Conservation (phyloP, 2,888 invertebrate species). For the Octonoba sinensis region DNA sequence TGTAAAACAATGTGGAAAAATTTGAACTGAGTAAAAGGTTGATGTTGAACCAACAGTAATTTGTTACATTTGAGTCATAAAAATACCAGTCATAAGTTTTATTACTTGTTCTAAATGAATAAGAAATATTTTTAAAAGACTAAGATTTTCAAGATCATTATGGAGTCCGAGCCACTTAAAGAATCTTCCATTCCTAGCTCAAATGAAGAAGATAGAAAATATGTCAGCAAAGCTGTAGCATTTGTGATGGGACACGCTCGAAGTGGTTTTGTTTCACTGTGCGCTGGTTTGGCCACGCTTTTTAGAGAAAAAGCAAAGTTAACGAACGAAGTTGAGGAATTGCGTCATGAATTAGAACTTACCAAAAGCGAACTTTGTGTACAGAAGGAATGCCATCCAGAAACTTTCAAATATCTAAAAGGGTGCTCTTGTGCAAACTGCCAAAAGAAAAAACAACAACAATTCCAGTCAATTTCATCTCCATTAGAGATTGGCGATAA, state of each 20-base stretch:
- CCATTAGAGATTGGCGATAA: slow-evolving; percentile 42
- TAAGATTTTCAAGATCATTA: too few species aligned
- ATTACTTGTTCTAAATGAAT: too few species aligned
- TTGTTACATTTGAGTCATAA: too few species aligned
- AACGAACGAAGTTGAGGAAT: neutral
- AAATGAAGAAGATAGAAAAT: slow-evolving; percentile 45
- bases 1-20: too few species aligned
- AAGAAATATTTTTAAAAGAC: too few species aligned
- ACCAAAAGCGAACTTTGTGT: too few species aligned
- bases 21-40: too few species aligned
- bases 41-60: too few species aligned
- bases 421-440: slow-evolving; percentile 39
- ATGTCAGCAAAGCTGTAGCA: slow-evolving; percentile 44
- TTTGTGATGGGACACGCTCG: slow-evolving; percentile 55
- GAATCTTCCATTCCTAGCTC: neutral
- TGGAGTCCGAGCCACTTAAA: too few species aligned
- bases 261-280: slow-evolving; percentile 44
- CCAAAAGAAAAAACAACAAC: neutral
- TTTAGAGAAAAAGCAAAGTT: slow-evolving; percentile 54
- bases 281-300: slow-evolving; percentile 46
- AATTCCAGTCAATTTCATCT: neutral
- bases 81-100: too few species aligned
- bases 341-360: too few species aligned
- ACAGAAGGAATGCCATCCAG: too few species aligned
- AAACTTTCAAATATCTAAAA: slow-evolving; percentile 17